Evolutionary conservation across 2,113 vertebrate species (phyloP).

Genomic region (Motacilla tschutschensis): DNA sequence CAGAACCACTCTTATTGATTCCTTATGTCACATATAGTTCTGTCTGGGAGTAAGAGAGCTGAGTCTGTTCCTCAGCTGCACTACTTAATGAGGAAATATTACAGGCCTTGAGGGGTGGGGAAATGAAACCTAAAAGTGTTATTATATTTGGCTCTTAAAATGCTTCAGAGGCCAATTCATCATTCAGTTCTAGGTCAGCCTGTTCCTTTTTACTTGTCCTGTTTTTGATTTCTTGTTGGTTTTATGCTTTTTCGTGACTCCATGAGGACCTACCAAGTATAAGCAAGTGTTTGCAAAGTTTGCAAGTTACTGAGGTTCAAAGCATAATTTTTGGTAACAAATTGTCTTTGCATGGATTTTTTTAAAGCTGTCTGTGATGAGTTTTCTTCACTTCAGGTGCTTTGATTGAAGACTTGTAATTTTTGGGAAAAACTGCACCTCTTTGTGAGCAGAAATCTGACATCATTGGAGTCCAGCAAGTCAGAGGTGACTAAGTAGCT

Average conservation of each 20-base stretch:
- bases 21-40: not conserved
- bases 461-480: not conserved
- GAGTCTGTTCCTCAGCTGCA: not conserved
- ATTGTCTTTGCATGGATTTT: not conserved
- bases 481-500: not conserved
- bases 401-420: not conserved
- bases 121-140: not conserved
- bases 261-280: not conserved
- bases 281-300: not conserved
- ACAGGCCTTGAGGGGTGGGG: not conserved
- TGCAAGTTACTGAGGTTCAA: not conserved
- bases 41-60: not conserved
- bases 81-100: not conserved
- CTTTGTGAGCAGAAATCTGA: not conserved
- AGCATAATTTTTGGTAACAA: not conserved
- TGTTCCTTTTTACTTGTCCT: not conserved
- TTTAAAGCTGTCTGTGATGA: not conserved
- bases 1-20: not conserved
- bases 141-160: not conserved
- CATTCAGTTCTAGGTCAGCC: not conserved
- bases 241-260: not conserved
- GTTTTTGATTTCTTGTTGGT: not conserved
- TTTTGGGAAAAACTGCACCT: not conserved
- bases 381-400: not conserved
- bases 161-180: not conserved